Evolutionary conservation across 2,113 vertebrate species (phyloP), one percentile per base, ranked within the genome.

Genomic region (Puma concolor): DNA sequence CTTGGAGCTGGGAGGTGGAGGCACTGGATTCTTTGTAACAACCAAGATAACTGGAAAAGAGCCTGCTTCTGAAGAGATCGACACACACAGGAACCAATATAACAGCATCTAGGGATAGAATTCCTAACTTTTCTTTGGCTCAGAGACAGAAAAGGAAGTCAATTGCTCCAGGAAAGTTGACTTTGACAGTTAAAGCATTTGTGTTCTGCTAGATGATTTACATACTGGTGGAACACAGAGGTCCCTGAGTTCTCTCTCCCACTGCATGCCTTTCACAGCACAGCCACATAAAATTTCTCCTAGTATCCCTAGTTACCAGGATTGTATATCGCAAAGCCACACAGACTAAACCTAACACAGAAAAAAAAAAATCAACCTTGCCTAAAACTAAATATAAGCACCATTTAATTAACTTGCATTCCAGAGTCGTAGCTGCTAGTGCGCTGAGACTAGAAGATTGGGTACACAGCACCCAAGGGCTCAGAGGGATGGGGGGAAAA

Each of bases 331-430:
- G 96, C 91, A 97, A 96, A 97, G 86, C 44, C 93, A 96, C 82
- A 77, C 50, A 97, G 90, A 64, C 92, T 80, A 96, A 97, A 92
- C 67, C 83, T 66, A 95, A 97, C 77, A 94, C 31, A 66, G 81
- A 44, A 17, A 77, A 69, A 94, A 44, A 69, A 94, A 66, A 96
- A 52, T 72, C 67, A 83, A 76, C 57, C 86, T 67, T 92, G 54
- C 44, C 19, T 84, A 93, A 95, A 97, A 91, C 79, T 72, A 97
- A 98, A 88, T 88, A 76, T 77, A 97, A 97, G 63, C 74, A 82
- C 94, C 67, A 60, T 96, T 94, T 96, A 98, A 98, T 98, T 97
- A 97, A 94, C 97, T 97, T 90, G 80, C 94, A 91, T 98, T 97
- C 97, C 95, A 90, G 92, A 93, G 91, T 66, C 90, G 52, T 33